phyloP scores from a whole-genome alignment of 2,797 vertebrate species.

The Intellagama lesueurii region DNA sequence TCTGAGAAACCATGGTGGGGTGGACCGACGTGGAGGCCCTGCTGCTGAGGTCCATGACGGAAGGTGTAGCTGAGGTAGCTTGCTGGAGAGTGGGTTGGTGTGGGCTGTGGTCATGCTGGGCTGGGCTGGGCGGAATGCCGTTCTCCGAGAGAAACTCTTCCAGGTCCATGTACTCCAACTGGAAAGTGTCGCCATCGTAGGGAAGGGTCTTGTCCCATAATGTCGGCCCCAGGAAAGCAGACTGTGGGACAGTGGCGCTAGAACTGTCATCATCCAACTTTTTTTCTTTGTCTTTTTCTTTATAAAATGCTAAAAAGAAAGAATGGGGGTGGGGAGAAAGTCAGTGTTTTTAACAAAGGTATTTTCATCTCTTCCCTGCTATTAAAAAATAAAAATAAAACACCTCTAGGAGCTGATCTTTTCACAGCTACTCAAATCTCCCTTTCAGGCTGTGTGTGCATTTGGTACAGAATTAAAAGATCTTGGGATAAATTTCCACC shows the following conservation, averaged over 20 bases:
- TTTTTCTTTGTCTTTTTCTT: slow-evolving; percentile 94
- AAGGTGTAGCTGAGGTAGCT: slow-evolving; percentile 80
- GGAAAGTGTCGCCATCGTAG: slow-evolving; percentile 95
- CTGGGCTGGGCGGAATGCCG: slow-evolving; percentile 93
- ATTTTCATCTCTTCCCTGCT: not conserved
- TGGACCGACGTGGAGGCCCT: slow-evolving; percentile 87
- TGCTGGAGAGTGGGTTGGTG: slow-evolving; percentile 82
- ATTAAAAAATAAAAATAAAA: slow-evolving; percentile 1
- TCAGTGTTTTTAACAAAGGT: not conserved
- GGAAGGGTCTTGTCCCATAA: slow-evolving; percentile 99
- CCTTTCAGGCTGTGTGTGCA: not conserved
- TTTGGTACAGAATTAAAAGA: not conserved
- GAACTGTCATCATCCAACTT: slow-evolving; percentile 92
- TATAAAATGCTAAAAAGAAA: slow-evolving; percentile 84
- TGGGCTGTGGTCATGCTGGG: slow-evolving; percentile 83
- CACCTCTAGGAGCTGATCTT: not conserved
- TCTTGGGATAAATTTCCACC: not conserved
- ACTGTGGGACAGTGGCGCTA: slow-evolving; percentile 87
- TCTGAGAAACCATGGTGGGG: slow-evolving; percentile 84
- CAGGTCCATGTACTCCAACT: slow-evolving; percentile 99
- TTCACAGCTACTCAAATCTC: not conserved
- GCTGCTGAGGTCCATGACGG: slow-evolving; percentile 93
- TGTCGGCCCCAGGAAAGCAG: slow-evolving; percentile 95
- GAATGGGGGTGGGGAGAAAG: not conserved
- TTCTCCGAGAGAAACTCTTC: slow-evolving; percentile 98